phyloP scores from a whole-genome alignment of 2,113 vertebrate genomes.

The Noturus placidus region DNA sequence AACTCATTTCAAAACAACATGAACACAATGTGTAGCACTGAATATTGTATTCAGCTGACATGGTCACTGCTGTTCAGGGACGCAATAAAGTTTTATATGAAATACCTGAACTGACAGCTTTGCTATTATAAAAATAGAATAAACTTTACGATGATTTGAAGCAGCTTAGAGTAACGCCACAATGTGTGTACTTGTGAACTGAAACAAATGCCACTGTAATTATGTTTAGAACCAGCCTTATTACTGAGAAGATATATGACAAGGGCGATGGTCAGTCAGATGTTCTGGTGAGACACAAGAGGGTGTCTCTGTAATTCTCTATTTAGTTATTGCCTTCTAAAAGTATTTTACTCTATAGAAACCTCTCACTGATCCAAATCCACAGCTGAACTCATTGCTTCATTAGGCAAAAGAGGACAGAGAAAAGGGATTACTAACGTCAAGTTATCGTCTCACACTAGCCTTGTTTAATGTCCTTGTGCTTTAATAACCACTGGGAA shows the following conservation, averaged over 20 bases:
- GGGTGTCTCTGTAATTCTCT: background rate
- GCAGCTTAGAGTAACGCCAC: background rate
- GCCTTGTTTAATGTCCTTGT: slow-evolving; percentile 39
- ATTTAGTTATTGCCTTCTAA: background rate
- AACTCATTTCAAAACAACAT: background rate
- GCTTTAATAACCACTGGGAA: slow-evolving; percentile 40
- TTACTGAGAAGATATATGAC: slow-evolving; percentile 42
- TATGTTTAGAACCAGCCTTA: slow-evolving; percentile 32
- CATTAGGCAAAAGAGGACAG: slow-evolving; percentile 19
- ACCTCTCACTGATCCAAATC: background rate
- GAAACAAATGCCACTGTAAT: slow-evolving; percentile 32
- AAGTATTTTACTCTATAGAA: background rate
- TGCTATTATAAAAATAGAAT: background rate
- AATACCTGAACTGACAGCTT: background rate
- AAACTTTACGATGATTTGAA: background rate
- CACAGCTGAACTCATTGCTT: slow-evolving; percentile 14
- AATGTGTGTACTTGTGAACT: slow-evolving; percentile 32
- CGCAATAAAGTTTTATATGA: background rate
- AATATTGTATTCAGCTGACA: background rate
- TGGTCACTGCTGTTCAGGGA: background rate
- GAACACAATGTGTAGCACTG: background rate
- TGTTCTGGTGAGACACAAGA: background rate
- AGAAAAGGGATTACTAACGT: slow-evolving; percentile 34
- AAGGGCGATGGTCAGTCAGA: slow-evolving; percentile 37
- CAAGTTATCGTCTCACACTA: slow-evolving; percentile 47